Evolutionary conservation across 2,888 invertebrate genomes (phyloP).

Genomic region (Chloroclystis v-ata): DNA sequence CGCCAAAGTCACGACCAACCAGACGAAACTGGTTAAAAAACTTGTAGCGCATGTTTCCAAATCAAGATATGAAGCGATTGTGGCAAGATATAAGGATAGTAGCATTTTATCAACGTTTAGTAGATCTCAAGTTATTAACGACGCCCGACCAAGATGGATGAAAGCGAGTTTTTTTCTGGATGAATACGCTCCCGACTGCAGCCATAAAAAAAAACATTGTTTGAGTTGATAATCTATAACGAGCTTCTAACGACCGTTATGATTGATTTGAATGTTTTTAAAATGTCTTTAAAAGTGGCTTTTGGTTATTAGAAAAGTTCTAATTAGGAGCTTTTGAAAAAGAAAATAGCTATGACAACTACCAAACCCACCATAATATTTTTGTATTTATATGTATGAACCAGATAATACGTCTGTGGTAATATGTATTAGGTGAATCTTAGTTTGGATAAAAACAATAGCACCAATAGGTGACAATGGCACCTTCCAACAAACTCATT

Average conservation of each 20-base stretch:
- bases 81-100: slow-evolving; percentile 47
- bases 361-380: too few relatives aligned
- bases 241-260: slow-evolving; percentile 40
- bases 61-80: slow-evolving; percentile 54
- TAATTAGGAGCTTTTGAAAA: neutral
- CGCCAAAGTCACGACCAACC: neutral
- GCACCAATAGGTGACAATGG: too few relatives aligned
- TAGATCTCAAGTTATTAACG: slow-evolving; percentile 51
- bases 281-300: slow-evolving; percentile 1
- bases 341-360: too few relatives aligned
- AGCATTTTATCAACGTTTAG: slow-evolving; percentile 56
- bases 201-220: slow-evolving; percentile 42
- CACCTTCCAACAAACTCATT: slow-evolving; percentile 7
- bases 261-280: slow-evolving; percentile 34
- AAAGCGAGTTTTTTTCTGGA: slow-evolving; percentile 36
- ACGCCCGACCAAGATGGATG: slow-evolving; percentile 48
- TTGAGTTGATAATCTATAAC: slow-evolving; percentile 46
- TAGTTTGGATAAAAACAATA: too few relatives aligned
- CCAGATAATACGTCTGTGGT: too few relatives aligned
- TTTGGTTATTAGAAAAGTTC: slow-evolving; percentile 5
- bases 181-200: slow-evolving; percentile 36
- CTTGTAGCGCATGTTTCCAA: slow-evolving; percentile 22
- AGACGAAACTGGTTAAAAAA: neutral
- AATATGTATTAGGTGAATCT: too few relatives aligned
- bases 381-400: too few relatives aligned